Conservation (phyloP, 1,140 invertebrate genomes). For the Popillia japonica region DNA sequence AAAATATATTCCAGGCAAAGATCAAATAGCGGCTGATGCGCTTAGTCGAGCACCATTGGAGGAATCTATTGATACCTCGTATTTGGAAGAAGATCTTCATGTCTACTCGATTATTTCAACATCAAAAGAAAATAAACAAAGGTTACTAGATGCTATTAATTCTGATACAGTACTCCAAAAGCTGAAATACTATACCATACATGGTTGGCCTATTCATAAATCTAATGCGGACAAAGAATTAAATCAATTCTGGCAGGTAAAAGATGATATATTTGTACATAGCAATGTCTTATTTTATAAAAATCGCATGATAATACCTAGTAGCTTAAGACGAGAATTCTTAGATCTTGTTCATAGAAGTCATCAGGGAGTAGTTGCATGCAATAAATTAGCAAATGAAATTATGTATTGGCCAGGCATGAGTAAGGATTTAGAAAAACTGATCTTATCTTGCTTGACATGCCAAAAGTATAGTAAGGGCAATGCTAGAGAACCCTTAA, state of each 20-base stretch:
- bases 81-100: background rate
- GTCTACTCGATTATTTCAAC: conserved; percentile 18
- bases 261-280: conserved; percentile 32
- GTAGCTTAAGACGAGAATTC: conserved; percentile 13
- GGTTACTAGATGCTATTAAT: conserved; percentile 11
- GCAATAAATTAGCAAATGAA: conserved; percentile 24
- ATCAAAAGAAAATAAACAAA: conserved; percentile 6
- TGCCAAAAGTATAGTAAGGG: conserved; percentile 11
- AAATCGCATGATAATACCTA: background rate
- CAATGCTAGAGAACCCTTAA: conserved; percentile 36
- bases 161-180: background rate
- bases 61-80: background rate
- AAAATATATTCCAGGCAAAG: conserved; percentile 53
- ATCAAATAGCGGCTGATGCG: conserved; percentile 55
- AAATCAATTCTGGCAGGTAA: background rate
- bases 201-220: conserved; percentile 25
- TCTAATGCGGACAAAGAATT: background rate
- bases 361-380: conserved; percentile 18
- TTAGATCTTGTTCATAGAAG: conserved; percentile 8
- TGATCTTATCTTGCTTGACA: background rate
- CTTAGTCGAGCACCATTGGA: conserved; percentile 47
- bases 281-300: conserved; percentile 19
- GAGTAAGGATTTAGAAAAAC: background rate
- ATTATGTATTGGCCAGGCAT: conserved; percentile 28
- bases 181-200: background rate